Conservation (phyloP, 2,113 vertebrate species). For the Pelvicachromis taeniatus region DNA sequence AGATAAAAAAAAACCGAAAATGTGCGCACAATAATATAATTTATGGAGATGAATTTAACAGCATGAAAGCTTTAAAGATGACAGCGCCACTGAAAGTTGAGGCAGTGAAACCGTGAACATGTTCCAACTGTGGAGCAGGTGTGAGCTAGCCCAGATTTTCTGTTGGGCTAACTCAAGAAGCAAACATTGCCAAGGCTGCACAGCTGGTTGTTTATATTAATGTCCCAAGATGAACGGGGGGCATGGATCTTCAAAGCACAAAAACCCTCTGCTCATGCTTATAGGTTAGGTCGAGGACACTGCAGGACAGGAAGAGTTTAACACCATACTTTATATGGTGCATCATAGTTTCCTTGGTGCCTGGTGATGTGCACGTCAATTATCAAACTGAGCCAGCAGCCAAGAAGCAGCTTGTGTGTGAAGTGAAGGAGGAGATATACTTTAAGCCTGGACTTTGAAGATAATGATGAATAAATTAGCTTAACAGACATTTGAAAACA, state of each 20-base stretch:
- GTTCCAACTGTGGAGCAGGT: background rate
- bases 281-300: background rate
- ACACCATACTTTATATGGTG: background rate
- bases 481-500: background rate
- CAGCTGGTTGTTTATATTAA: slow-evolving; percentile 34
- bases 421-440: background rate
- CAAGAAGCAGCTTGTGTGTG: background rate
- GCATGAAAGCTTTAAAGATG: background rate
- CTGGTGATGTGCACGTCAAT: background rate
- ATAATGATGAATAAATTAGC: background rate
- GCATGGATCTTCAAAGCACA: background rate
- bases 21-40: too few species aligned
- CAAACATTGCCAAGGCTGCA: background rate
- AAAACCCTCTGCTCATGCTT: background rate
- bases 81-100: background rate
- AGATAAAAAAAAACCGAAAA: background rate
- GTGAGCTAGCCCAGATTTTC: background rate
- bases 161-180: background rate
- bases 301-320: background rate
- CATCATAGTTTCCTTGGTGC: background rate
- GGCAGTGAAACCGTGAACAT: background rate
- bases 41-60: background rate
- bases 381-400: background rate
- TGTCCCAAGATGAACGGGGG: background rate
- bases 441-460: background rate